A percentile compares a stretch with the other conserved stretches of the same genome.
Conservation (phyloP, 2,113 vertebrate genomes). For the Chroicocephalus ridibundus region DNA sequence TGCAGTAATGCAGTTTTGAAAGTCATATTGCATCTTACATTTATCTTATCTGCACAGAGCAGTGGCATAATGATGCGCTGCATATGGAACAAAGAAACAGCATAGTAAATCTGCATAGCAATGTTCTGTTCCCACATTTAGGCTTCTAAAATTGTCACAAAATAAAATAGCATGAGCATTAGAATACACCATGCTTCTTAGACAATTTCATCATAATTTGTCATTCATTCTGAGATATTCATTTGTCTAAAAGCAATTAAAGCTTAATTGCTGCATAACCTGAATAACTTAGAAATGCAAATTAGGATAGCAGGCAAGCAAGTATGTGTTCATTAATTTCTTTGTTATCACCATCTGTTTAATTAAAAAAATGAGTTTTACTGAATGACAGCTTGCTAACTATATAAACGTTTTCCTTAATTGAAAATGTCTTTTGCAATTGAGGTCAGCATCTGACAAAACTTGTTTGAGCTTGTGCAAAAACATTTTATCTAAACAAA, state of each 20-base stretch:
- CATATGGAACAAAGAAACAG: not conserved
- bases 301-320: conserved; percentile 72
- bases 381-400: conserved; percentile 75
- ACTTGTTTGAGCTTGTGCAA: conserved; percentile 57
- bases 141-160: conserved; percentile 14
- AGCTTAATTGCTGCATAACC: conserved; percentile 75
- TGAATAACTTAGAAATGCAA: conserved; percentile 80
- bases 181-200: not conserved
- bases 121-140: not conserved
- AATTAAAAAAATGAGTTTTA: conserved; percentile 78
- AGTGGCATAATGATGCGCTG: not conserved
- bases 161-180: not conserved
- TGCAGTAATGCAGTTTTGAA: not conserved
- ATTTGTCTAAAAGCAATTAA: conserved; percentile 80
- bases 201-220: conserved; percentile 57
- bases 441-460: conserved; percentile 69
- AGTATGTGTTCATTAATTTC: conserved; percentile 76
- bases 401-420: conserved; percentile 68
- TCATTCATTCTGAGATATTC: conserved; percentile 75
- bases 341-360: conserved; percentile 80
- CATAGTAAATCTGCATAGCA: not conserved
- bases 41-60: not conserved
- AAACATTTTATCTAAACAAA: conserved; percentile 64
- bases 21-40: not conserved
- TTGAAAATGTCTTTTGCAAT: conserved; percentile 70